Percentiles rank a stretch among this genome's conserved stretches.
phyloP scores from a whole-genome alignment of 2,797 vertebrate species.

The Sardinella longiceps region DNA sequence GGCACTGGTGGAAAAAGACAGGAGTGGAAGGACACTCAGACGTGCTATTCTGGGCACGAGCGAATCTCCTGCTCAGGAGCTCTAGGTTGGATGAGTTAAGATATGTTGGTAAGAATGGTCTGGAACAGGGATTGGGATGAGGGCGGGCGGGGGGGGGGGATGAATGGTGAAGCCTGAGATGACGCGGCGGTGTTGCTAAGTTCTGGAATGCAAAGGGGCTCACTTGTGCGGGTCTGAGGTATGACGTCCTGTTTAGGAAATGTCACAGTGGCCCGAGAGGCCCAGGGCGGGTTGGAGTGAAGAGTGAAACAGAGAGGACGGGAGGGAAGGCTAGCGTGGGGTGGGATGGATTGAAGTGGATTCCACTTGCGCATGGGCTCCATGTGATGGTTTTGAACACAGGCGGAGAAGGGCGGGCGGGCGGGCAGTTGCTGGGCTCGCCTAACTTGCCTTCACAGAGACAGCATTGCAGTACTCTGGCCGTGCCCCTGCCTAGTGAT shows the following conservation, averaged over 20 bases:
- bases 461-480: slow-evolving; percentile 82
- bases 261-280: slow-evolving; percentile 72
- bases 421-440: slow-evolving; percentile 20
- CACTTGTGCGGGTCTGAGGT: slow-evolving; percentile 59
- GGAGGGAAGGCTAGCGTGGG: slow-evolving; percentile 51
- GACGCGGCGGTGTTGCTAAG: slow-evolving; percentile 57
- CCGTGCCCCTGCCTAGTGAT: slow-evolving; percentile 66
- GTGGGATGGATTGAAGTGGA: slow-evolving; percentile 62
- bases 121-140: neutral
- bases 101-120: slow-evolving; percentile 34
- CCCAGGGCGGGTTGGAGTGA: slow-evolving; percentile 65
- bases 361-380: slow-evolving; percentile 57
- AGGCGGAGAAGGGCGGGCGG: neutral
- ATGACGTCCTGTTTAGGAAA: slow-evolving; percentile 78
- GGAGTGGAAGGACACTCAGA: slow-evolving; percentile 50
- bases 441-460: slow-evolving; percentile 66
- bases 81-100: slow-evolving; percentile 54
- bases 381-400: neutral
- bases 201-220: slow-evolving; percentile 52
- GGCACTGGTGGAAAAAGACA: slow-evolving; percentile 57
- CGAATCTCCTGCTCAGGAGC: slow-evolving; percentile 44
- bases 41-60: slow-evolving; percentile 53
- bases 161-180: slow-evolving; percentile 36
- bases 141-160: slow-evolving; percentile 27
- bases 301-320: slow-evolving; percentile 64